Conservation (phyloP, 2,888 invertebrate species). For the Micoletzkya japonica region DNA sequence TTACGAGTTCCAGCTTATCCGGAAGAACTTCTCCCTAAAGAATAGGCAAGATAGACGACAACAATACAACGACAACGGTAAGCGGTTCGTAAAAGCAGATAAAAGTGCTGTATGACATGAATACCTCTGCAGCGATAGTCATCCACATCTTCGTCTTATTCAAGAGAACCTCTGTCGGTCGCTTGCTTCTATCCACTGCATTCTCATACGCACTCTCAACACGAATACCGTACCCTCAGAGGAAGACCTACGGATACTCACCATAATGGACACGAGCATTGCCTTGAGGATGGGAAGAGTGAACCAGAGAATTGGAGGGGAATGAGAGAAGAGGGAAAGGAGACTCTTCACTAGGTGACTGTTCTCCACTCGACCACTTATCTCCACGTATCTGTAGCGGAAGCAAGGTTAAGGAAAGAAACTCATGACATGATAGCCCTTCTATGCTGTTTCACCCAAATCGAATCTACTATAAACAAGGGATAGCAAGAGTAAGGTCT, state of each 20-base stretch:
- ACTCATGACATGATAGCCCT: too few species aligned
- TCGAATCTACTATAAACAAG: too few species aligned
- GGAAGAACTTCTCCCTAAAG: conserved; percentile 19
- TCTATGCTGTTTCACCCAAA: too few species aligned
- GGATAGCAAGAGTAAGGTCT: too few species aligned
- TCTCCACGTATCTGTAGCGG: conserved; percentile 20
- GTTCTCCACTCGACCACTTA: neutral
- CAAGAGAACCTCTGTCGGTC: conserved; percentile 10
- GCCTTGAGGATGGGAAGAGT: conserved; percentile 45
- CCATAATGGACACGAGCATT: conserved; percentile 35
- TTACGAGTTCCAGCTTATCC: neutral
- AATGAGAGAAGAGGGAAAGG: conserved; percentile 34
- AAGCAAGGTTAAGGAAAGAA: too few species aligned
- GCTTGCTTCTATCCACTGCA: conserved; percentile 21
- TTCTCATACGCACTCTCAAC: conserved; percentile 20
- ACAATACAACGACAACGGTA: too few species aligned
- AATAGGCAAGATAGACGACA: too few species aligned
- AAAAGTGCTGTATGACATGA: too few species aligned
- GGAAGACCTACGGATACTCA: neutral
- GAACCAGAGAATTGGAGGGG: conserved; percentile 35
- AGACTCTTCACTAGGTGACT: conserved; percentile 33
- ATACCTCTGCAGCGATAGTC: too few species aligned
- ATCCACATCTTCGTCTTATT: conserved; percentile 19
- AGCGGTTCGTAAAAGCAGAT: too few species aligned
- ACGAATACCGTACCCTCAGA: neutral